phyloP scores from a whole-genome alignment of 2,888 invertebrate genomes.

The Psylliodes chrysocephalus region DNA sequence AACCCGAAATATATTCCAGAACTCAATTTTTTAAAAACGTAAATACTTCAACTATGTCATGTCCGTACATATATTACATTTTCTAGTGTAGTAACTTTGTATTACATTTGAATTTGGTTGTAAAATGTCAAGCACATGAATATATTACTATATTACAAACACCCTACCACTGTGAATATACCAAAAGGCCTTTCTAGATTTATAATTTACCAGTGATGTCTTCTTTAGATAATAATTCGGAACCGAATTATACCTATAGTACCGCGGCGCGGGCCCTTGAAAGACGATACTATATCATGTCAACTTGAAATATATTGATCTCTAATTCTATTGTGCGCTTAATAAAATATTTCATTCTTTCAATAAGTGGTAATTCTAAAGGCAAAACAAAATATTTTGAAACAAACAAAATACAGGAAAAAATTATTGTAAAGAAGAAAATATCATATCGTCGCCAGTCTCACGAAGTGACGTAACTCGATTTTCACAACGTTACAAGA shows the following conservation, averaged over 20 bases:
- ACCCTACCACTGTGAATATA: slow-evolving; percentile 19
- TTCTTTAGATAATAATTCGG: slow-evolving; percentile 37
- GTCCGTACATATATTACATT: slow-evolving; percentile 24
- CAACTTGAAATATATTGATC: slow-evolving; percentile 37
- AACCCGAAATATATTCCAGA: slow-evolving; percentile 3
- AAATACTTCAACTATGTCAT: slow-evolving; percentile 23
- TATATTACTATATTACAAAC: slow-evolving; percentile 22
- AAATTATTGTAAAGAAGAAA: too few species aligned
- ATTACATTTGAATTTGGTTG: slow-evolving; percentile 22
- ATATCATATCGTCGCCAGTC: too few species aligned
- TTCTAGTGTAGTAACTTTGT: slow-evolving; percentile 17
- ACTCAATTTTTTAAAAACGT: slow-evolving; percentile 19
- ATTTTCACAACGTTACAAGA: too few species aligned
- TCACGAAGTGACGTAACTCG: too few species aligned
- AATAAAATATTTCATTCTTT: slow-evolving; percentile 30
- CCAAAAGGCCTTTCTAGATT: slow-evolving; percentile 24
- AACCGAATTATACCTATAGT: slow-evolving; percentile 20
- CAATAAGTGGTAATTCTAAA: not conserved
- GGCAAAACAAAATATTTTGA: not conserved
- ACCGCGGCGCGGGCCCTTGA: slow-evolving; percentile 22
- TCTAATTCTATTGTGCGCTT: slow-evolving; percentile 26
- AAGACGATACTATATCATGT: slow-evolving; percentile 39
- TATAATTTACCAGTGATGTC: slow-evolving; percentile 39
- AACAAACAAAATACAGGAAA: too few species aligned
- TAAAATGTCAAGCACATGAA: slow-evolving; percentile 19